These are phyloP conservation scores for Rattus norvegicus DNA, from an alignment of 2,113 vertebrate species.

Conservation along the genomic window GRCr8 NC_086033.1:67342001-67342500, in stretches of 20 bases:
- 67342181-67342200: too few relatives aligned
- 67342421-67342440: slow-evolving; percentile 5
- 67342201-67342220: too few relatives aligned
- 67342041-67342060: slow-evolving; percentile 38
- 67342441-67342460: neutral
- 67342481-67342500: neutral
- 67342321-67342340: slow-evolving; percentile 34
- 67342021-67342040: slow-evolving; percentile 65
- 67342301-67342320: neutral
- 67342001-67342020: slow-evolving; percentile 64
- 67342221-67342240: too few relatives aligned
- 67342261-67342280: slow-evolving; percentile 71
- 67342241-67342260: too few relatives aligned
- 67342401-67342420: neutral
- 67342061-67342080: slow-evolving; percentile 71
- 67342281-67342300: slow-evolving; percentile 47
- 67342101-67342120: slow-evolving; percentile 71
- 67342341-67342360: slow-evolving; percentile 36
- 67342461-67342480: neutral
- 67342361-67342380: slow-evolving; percentile 58
- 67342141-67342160: slow-evolving; percentile 77
- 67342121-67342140: slow-evolving; percentile 60
- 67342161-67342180: slow-evolving; percentile 67
- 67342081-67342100: slow-evolving; percentile 77
- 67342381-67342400: slow-evolving; percentile 34